Base-by-base conservation (phyloP, 2,888 invertebrate species). In the Drosophila paranaensis region DNA sequence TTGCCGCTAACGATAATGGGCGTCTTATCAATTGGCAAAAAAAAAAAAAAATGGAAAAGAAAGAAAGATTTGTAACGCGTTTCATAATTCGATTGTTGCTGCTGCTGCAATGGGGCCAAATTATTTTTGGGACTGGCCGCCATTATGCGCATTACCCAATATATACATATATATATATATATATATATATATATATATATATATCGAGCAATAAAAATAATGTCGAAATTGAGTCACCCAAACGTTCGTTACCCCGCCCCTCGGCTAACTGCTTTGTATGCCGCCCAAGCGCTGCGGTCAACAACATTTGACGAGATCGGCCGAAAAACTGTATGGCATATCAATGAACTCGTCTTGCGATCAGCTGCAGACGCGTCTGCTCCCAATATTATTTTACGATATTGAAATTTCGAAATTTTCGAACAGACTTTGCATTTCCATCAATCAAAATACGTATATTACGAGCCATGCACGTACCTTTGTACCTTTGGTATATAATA, bases 51-150 rank as follows among this genome's bases (percentile, higher is more conserved):
- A 20, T 33, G 63, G 46, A 13, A 60, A 63, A 50, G 33, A 77
- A 62, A 42, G 10, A 53, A 71, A 68, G 45, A 83, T 87, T 83
- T 74, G 88, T 82, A 76, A 88, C 82, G 80, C 80, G 3, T 82
- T 83, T 88, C 77, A 82, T 85, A 79, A 82, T 64, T 73, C 55
- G 1, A 74, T 53, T 2, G 72, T 54, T 46, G 45, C 14, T 43
- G 77, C 56, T 46, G 48, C 48, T 50, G 73, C 58, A 67, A 64
- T 65, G 69, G 73, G 77, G 64, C 57, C 68, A 55, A 54, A 39
- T 35, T 35, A 60, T 50, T 46, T 64, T 64, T 11, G 25, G 62
- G 67, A 63, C 39, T 35, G 20, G 13, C 16, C 13, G 60, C 71
- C 55, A 57, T 39, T 27, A 39, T 58, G 60, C 10, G 42, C 53